A percentile compares a stretch with the other conserved stretches of the same genome.
Evolutionary conservation across 2,113 vertebrate genomes (phyloP).

Genomic region (Orycteropus afer): DNA sequence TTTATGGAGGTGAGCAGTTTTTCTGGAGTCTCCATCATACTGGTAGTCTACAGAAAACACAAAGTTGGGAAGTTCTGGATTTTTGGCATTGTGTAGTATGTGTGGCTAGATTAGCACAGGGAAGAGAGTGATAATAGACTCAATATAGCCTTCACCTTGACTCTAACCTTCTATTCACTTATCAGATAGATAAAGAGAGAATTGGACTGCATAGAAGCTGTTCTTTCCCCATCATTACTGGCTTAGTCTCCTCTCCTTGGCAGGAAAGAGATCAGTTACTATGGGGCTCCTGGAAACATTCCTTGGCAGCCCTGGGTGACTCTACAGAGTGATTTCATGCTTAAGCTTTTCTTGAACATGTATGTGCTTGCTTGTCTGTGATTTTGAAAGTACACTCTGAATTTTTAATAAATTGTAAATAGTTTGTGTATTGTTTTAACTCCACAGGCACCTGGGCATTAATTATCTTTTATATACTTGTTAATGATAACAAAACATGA

Average conservation of each 20-base stretch:
- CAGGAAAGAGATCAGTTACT: constrained; percentile 1
- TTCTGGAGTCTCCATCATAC: not conserved
- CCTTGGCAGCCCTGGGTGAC: constrained; percentile 43
- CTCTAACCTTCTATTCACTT: not conserved
- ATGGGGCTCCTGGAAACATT: constrained; percentile 4
- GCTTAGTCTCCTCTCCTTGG: not conserved
- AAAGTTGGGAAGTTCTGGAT: not conserved
- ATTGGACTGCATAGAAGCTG: not conserved
- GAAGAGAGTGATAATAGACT: not conserved
- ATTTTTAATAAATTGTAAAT: not conserved
- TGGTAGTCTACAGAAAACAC: not conserved
- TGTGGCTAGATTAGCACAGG: not conserved
- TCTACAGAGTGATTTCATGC: not conserved
- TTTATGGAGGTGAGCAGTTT: not conserved
- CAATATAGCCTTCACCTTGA: not conserved
- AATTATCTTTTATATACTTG: constrained; percentile 47
- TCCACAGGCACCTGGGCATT: not conserved
- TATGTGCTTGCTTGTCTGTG: not conserved
- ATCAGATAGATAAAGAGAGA: not conserved
- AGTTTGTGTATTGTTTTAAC: constrained; percentile 41
- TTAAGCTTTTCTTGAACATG: not conserved
- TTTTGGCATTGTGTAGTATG: not conserved
- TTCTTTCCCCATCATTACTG: not conserved
- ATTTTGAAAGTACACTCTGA: constrained; percentile 37
- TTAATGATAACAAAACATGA: not conserved